Percentiles rank a stretch among this genome's conserved stretches.
Evolutionary conservation across 2,113 vertebrate genomes (phyloP).

Genomic region (Cynoglossus semilaevis): DNA sequence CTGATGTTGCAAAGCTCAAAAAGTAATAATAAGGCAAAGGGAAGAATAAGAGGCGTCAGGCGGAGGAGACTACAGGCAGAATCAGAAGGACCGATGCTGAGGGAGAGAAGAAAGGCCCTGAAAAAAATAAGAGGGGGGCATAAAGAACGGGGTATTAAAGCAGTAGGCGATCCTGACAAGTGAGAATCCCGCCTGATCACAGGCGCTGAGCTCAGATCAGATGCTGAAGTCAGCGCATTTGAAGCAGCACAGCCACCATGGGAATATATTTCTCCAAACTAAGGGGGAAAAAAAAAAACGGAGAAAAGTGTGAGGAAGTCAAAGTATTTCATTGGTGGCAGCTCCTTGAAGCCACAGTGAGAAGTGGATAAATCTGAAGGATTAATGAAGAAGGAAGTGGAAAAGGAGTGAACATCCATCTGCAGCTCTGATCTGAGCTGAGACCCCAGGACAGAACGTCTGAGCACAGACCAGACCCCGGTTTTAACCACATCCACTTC

Average conservation of each 20-base stretch:
- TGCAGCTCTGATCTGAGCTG: not conserved
- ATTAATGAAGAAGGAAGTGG: conserved; percentile 24
- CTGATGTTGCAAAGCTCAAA: conserved; percentile 31
- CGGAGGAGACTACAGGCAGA: conserved; percentile 39
- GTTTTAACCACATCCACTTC: too few relatives aligned
- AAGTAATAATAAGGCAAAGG: conserved; percentile 39
- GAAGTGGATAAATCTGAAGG: conserved; percentile 23
- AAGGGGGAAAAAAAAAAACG: conserved; percentile 15
- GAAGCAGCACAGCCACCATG: conserved; percentile 41
- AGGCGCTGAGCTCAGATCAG: conserved; percentile 51
- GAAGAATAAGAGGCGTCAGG: conserved; percentile 21
- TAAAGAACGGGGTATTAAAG: conserved; percentile 41
- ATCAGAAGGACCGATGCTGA: conserved; percentile 48
- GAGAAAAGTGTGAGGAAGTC: not conserved
- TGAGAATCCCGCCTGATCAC: conserved; percentile 59
- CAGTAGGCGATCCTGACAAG: conserved; percentile 55
- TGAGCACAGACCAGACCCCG: too few relatives aligned
- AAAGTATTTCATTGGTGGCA: conserved; percentile 11
- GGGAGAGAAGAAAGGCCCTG: conserved; percentile 40
- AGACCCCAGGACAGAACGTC: not conserved
- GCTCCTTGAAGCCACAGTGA: conserved; percentile 20
- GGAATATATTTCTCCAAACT: conserved; percentile 47
- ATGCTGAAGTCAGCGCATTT: conserved; percentile 63
- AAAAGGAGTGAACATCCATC: not conserved
- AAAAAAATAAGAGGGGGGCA: conserved; percentile 33